Evolutionary conservation across 1,140 invertebrate genomes (phyloP).

Genomic region (Brachionus sp.): DNA sequence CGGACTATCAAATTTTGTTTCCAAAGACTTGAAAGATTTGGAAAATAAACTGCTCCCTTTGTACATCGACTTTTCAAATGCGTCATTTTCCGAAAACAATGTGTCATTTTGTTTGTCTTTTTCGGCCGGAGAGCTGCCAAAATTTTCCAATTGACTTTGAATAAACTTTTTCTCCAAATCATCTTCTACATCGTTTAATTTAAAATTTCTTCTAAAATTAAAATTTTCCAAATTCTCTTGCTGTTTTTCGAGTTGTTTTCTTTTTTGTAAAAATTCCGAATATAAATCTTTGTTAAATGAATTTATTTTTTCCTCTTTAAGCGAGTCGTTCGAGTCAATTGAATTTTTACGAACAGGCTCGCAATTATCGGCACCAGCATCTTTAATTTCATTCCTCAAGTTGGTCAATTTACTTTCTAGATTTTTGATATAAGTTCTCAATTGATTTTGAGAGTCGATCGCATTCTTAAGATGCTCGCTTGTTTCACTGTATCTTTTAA

Average conservation of each 20-base stretch:
- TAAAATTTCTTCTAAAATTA: not conserved
- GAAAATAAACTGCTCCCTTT: constrained; percentile 6
- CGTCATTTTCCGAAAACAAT: not conserved
- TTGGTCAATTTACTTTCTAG: constrained; percentile 5
- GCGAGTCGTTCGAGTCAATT: not conserved
- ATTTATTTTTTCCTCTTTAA: not conserved
- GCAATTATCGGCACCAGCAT: not conserved
- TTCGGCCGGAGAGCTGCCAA: not conserved
- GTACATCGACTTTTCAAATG: constrained; percentile 6
- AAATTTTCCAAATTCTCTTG: constrained; percentile 7
- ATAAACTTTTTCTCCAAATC: constrained; percentile 28
- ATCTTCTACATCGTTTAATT: not conserved
- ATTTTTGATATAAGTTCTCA: constrained; percentile 23
- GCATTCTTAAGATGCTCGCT: constrained; percentile 26
- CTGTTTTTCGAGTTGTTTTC: constrained; percentile 1
- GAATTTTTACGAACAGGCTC: not conserved
- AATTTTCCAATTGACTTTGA: constrained; percentile 4
- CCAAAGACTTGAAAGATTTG: not conserved
- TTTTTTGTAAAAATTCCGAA: constrained; percentile 19
- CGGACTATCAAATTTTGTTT: not conserved
- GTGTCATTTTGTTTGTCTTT: not conserved
- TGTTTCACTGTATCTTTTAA: constrained; percentile 4
- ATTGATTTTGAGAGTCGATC: constrained; percentile 7
- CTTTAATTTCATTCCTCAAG: constrained; percentile 35
- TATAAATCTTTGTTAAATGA: not conserved